Base-by-base conservation (phyloP, 2,888 invertebrate genomes). In the Rambutsinella grinnellia region DNA sequence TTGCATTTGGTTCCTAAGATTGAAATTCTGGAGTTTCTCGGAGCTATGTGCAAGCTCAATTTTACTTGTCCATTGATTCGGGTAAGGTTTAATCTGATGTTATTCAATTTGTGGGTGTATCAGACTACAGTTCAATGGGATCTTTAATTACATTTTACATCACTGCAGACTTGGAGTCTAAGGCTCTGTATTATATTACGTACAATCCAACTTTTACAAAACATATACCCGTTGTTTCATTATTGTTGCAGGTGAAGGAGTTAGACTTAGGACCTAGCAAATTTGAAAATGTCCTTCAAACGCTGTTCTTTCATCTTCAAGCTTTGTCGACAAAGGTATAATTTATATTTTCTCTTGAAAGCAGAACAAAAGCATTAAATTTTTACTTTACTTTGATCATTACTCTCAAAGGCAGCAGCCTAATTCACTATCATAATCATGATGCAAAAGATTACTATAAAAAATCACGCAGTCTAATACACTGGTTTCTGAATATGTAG, bases 241-340 rank as follows among this genome's bases (percentile, higher is more conserved):
- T 66, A 21, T 54, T 24, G 19, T 54, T 36, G 0, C 44, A 74
- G 74, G 63, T 69, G 8, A 60, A 58, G 17, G 76, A 76, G 27
- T 26, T 49, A n/a, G 56, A 19, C 15, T 24, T 44, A 13, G 27
- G 27, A 8, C 13, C 10, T n/a, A 19, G 17, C 2, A 23, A 54
- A n/a, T 60, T 76, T 21, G 6, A 8, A 26, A 60, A 26, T 13
- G 6, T 26, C 5, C 60, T 76, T 17, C 46, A 60, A 0, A 76
- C 51, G 23, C 51, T 76, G 0, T 21, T 69, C 15, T 65, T 76
- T 27, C 65, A 63, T 65, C 8, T 65, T 3, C 69, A 65, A 28
- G 69, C 61, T 15, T 28, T 76, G 2, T 21, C 49, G 0, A 63
- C 58, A 6, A 69, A 63, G 28, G 76, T 69, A 74, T 36, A n/a